A percentile compares a stretch with the other conserved stretches of the same genome.
phyloP scores from a whole-genome alignment of 2,113 vertebrate species.

The Campylorhamphus procurvoides region DNA sequence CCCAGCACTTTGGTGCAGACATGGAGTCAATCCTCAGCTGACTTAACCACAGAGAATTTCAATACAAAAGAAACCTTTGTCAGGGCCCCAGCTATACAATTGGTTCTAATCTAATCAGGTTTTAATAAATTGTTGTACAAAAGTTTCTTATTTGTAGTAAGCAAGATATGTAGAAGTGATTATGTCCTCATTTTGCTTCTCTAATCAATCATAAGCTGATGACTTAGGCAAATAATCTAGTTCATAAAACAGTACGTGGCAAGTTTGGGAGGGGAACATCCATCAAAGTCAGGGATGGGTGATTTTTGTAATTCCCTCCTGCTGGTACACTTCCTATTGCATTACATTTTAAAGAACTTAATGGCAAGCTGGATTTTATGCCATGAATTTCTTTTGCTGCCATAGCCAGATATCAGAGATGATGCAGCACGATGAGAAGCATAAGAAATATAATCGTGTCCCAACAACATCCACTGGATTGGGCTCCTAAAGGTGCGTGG shows the following conservation, averaged over 20 bases:
- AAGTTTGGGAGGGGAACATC: conserved; percentile 12
- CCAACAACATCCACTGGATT: not conserved
- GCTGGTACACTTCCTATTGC: conserved; percentile 7
- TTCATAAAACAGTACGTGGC: conserved; percentile 1
- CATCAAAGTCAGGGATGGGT: conserved; percentile 43
- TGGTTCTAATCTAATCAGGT: conserved; percentile 7
- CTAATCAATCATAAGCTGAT: conserved; percentile 45
- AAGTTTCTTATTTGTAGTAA: conserved; percentile 34
- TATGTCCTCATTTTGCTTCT: conserved; percentile 20
- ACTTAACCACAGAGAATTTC: not conserved
- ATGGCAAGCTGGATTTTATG: not conserved
- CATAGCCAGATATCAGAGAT: not conserved
- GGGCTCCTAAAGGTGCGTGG: not conserved
- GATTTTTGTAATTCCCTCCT: conserved; percentile 20
- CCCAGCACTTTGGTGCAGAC: not conserved
- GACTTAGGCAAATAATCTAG: conserved; percentile 41
- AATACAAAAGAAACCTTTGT: not conserved
- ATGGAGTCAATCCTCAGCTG: not conserved
- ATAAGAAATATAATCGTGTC: not conserved
- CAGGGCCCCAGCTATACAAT: not conserved
- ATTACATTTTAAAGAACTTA: conserved; percentile 9
- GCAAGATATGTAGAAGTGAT: conserved; percentile 8
- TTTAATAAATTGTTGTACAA: conserved; percentile 19
- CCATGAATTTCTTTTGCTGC: not conserved
- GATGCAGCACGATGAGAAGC: not conserved